These are phyloP conservation scores for Ochlodes sylvanus DNA, from an alignment of 2,888 invertebrate genomes.

Conservation along the genomic window DNA sequence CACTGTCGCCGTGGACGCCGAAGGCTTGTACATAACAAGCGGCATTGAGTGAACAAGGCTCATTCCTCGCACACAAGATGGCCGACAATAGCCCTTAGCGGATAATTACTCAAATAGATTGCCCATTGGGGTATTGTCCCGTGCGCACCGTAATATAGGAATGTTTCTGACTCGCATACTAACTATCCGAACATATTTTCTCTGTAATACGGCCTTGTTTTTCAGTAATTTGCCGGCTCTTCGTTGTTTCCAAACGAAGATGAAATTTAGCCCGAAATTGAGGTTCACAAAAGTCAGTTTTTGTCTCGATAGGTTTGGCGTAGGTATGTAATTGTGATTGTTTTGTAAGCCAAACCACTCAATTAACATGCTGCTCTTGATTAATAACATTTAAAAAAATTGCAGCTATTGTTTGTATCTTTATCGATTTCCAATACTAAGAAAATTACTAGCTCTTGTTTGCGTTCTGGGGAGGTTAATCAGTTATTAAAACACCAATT, in stretches of 20 bases:
- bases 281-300: neutral
- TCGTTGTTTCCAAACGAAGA: neutral
- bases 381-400: too few relatives aligned
- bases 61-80: constrained; percentile 81
- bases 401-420: too few relatives aligned
- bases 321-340: too few relatives aligned
- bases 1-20: constrained; percentile 64
- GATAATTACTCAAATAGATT: constrained; percentile 85
- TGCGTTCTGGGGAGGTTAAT: too few relatives aligned
- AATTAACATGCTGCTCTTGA: too few relatives aligned
- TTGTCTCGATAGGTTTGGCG: too few relatives aligned
- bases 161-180: constrained; percentile 63
- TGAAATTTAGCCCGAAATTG: neutral
- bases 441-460: too few relatives aligned
- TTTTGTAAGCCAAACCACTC: too few relatives aligned
- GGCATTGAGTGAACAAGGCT: constrained; percentile 78
- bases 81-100: constrained; percentile 84
- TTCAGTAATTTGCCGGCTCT: constrained; percentile 10
- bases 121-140: constrained; percentile 83
- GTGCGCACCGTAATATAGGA: constrained; percentile 69
- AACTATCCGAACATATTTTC: constrained; percentile 52
- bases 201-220: constrained; percentile 22
- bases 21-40: constrained; percentile 74
- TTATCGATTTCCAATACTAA: too few relatives aligned
- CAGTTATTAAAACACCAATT: too few relatives aligned